Evolutionary conservation across 1,140 invertebrate species (phyloP).

Genomic region (Tetramorium alpestre): DNA sequence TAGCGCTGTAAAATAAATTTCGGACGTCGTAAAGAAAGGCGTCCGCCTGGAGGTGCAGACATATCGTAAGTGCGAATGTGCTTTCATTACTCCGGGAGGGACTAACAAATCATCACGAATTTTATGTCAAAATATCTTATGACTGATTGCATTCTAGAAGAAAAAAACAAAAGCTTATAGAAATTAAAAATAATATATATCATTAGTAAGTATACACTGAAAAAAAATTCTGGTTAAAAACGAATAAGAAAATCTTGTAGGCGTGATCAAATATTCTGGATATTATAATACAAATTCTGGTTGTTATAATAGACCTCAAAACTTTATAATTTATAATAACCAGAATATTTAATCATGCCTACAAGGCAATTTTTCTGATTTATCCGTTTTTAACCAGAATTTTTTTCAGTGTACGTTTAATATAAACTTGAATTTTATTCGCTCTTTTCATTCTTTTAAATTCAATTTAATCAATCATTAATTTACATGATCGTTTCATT

Average conservation of each 20-base stretch:
- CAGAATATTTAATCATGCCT: too few species aligned
- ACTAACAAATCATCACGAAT: slow-evolving; percentile 19
- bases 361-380: too few species aligned
- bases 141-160: neutral
- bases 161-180: neutral
- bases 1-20: slow-evolving; percentile 54
- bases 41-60: neutral
- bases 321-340: too few species aligned
- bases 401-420: too few species aligned
- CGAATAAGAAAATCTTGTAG: too few species aligned
- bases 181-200: neutral
- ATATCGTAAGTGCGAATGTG: neutral
- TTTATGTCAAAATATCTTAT: neutral
- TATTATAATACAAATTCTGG: too few species aligned
- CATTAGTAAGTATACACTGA: neutral
- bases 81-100: neutral
- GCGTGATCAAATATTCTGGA: too few species aligned
- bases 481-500: neutral
- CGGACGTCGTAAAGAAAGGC: slow-evolving; percentile 18
- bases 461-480: neutral
- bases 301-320: too few species aligned
- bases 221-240: too few species aligned
- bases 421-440: neutral
- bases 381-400: too few species aligned
- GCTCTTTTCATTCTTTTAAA: neutral